Evolutionary conservation across 2,888 invertebrate species (phyloP).

Genomic region (Andrena hattorfiana): DNA sequence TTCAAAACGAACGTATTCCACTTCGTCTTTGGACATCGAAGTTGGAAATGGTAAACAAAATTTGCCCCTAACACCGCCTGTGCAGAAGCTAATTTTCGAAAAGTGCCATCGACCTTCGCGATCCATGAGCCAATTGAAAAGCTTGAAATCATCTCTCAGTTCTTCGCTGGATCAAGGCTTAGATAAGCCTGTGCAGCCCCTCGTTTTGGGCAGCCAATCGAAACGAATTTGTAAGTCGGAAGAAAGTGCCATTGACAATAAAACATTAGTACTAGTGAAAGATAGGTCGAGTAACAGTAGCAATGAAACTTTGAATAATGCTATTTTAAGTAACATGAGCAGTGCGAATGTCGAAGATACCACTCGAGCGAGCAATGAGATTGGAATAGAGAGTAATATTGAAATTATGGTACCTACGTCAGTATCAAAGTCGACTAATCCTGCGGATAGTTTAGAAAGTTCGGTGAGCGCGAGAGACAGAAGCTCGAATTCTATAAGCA

Average conservation of each 20-base stretch:
- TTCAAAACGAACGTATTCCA: slow-evolving; percentile 84
- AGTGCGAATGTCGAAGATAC: slow-evolving; percentile 52
- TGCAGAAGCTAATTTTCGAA: slow-evolving; percentile 80
- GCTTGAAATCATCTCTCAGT: slow-evolving; percentile 78
- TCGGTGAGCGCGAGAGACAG: slow-evolving; percentile 75
- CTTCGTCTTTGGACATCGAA: slow-evolving; percentile 83
- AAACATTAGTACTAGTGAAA: slow-evolving; percentile 75
- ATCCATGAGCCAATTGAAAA: slow-evolving; percentile 80
- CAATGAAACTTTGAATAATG: slow-evolving; percentile 79
- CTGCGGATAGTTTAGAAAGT: slow-evolving; percentile 72
- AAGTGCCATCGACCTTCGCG: slow-evolving; percentile 78
- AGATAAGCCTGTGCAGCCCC: slow-evolving; percentile 77
- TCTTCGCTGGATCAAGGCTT: slow-evolving; percentile 84
- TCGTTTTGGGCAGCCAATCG: slow-evolving; percentile 75
- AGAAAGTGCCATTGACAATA: slow-evolving; percentile 82
- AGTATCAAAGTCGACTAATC: slow-evolving; percentile 76
- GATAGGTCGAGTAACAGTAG: slow-evolving; percentile 77
- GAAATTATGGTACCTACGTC: slow-evolving; percentile 83
- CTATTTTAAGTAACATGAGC: slow-evolving; percentile 66
- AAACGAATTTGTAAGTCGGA: slow-evolving; percentile 84
- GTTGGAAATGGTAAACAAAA: slow-evolving; percentile 76
- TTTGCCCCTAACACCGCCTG: slow-evolving; percentile 77
- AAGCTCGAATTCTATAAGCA: slow-evolving; percentile 84
- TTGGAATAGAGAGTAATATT: slow-evolving; percentile 76
- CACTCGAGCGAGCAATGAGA: slow-evolving; percentile 43